phyloP scores from a whole-genome alignment of 2,113 vertebrate genomes.

The Dromaius novaehollandiae region DNA sequence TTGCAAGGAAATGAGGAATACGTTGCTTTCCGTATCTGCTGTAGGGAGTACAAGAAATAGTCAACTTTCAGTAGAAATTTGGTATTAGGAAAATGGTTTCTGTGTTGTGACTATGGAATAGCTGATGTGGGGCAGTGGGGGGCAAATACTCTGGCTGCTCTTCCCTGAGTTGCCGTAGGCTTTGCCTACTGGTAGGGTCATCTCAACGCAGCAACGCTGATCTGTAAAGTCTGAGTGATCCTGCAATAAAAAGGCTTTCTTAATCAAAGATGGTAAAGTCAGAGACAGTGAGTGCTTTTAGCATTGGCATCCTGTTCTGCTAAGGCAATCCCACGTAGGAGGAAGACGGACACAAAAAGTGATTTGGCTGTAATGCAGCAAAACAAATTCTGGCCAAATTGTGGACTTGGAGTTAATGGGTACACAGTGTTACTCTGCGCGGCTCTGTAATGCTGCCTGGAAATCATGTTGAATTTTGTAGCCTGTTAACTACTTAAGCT shows the following conservation, averaged over 20 bases:
- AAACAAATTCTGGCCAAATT: conserved; percentile 68
- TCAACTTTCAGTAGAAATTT: not conserved
- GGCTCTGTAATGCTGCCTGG: conserved; percentile 49
- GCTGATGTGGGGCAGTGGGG: not conserved
- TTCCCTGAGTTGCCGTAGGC: not conserved
- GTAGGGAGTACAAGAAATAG: not conserved
- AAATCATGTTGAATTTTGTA: conserved; percentile 46
- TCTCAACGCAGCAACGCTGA: conserved; percentile 61
- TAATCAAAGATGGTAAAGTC: conserved; percentile 59
- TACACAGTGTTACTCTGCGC: conserved; percentile 70
- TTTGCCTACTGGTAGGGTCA: conserved; percentile 60
- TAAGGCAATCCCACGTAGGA: conserved; percentile 58
- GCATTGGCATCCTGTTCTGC: conserved; percentile 59
- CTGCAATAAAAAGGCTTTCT: conserved; percentile 58
- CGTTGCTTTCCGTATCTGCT: not conserved
- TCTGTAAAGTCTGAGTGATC: conserved; percentile 54
- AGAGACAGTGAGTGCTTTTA: conserved; percentile 61
- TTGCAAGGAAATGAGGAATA: not conserved
- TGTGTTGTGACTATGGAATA: not conserved
- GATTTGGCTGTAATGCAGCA: conserved; percentile 59
- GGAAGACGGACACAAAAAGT: conserved; percentile 61
- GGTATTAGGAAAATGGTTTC: not conserved
- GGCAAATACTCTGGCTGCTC: conserved; percentile 47
- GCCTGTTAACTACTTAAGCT: conserved; percentile 30
- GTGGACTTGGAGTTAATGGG: conserved; percentile 72